Conservation (phyloP, 2,797 vertebrate species). For the Schizopygopsis malacanthus region DNA sequence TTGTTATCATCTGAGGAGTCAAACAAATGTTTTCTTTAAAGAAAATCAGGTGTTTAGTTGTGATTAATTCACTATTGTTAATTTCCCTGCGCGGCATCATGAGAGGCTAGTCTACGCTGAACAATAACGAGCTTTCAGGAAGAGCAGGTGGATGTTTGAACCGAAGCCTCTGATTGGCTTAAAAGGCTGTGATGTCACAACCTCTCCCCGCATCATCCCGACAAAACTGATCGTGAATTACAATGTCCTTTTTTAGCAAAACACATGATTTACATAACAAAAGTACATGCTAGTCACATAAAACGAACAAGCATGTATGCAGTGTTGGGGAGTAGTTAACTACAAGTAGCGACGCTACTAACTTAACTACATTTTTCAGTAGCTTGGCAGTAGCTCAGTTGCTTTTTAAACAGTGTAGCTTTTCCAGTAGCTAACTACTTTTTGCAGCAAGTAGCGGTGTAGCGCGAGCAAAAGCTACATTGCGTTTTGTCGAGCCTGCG, state of each 20-base stretch:
- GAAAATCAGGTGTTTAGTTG: not conserved
- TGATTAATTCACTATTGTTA: not conserved
- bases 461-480: too few relatives aligned
- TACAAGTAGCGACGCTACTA: too few relatives aligned
- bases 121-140: slow-evolving; percentile 51
- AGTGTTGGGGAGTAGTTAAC: too few relatives aligned
- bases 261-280: not conserved
- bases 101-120: slow-evolving; percentile 27
- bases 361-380: too few relatives aligned
- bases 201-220: not conserved
- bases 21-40: not conserved
- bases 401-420: too few relatives aligned
- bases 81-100: not conserved
- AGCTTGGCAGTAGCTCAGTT: too few relatives aligned
- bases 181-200: slow-evolving; percentile 36
- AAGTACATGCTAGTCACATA: not conserved
- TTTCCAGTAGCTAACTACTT: too few relatives aligned
- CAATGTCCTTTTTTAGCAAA: not conserved
- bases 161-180: slow-evolving; percentile 61
- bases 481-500: too few relatives aligned
- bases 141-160: slow-evolving; percentile 16
- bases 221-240: not conserved
- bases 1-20: slow-evolving; percentile 85
- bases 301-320: not conserved
- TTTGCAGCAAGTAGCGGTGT: too few relatives aligned